A percentile compares a stretch with the other conserved stretches of the same genome.
Conservation (phyloP, 2,113 vertebrate species). For the Indicator maculatus region DNA sequence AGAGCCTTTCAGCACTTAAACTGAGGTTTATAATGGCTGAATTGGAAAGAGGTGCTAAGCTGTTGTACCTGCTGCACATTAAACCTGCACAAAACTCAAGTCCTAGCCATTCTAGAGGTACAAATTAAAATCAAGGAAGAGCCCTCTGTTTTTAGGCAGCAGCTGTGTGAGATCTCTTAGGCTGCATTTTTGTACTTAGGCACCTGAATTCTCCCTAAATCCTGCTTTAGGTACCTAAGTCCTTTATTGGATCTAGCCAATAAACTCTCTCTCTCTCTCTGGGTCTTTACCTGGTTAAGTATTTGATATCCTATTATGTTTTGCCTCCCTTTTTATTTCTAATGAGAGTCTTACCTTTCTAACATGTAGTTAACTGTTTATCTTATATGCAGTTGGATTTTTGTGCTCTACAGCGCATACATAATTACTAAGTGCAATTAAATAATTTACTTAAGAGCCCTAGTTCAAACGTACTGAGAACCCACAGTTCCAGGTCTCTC, state of each 20-base stretch:
- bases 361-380: constrained; percentile 22
- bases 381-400: neutral
- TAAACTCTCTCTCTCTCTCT: neutral
- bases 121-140: neutral
- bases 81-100: neutral
- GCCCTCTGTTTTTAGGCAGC: neutral
- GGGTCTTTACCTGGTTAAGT: constrained; percentile 8
- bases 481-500: neutral
- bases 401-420: neutral
- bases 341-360: constrained; percentile 7
- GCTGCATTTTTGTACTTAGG: neutral
- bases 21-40: neutral
- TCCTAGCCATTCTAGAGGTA: neutral
- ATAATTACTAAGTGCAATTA: neutral
- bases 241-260: constrained; percentile 16
- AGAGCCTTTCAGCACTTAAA: neutral
- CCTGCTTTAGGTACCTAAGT: constrained; percentile 6
- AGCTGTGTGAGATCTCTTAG: neutral
- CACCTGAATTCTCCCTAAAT: constrained; percentile 21
- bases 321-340: constrained; percentile 28
- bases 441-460: neutral
- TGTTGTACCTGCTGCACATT: neutral
- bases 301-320: constrained; percentile 44
- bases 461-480: neutral
- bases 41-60: neutral